Conservation (phyloP, 2,797 vertebrate genomes). For the Huso huso region DNA sequence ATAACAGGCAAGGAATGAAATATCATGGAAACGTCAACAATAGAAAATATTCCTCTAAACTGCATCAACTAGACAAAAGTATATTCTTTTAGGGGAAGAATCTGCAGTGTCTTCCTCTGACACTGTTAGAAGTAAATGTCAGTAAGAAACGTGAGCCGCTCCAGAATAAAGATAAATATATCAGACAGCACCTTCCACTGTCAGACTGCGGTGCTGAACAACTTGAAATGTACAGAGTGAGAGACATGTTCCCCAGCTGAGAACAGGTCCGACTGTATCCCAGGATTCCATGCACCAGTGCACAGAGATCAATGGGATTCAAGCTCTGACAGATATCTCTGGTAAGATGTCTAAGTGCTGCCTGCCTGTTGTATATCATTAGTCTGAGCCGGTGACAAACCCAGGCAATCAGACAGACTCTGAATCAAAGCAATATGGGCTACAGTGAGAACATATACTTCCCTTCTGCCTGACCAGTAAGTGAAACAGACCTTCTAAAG, state of each 20-base stretch:
- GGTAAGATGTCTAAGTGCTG: constrained; percentile 30
- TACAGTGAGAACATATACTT: neutral
- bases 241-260: neutral
- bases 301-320: constrained; percentile 35
- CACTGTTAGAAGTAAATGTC: too few relatives aligned
- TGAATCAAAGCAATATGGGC: constrained; percentile 33
- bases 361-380: constrained; percentile 44
- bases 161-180: neutral
- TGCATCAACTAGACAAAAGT: too few relatives aligned
- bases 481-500: too few relatives aligned
- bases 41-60: too few relatives aligned
- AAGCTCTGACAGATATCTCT: constrained; percentile 25
- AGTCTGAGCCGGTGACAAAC: constrained; percentile 32
- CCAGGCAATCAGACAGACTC: constrained; percentile 35
- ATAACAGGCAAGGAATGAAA: too few relatives aligned
- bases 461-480: too few relatives aligned
- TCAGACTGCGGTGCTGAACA: neutral
- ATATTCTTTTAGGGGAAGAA: too few relatives aligned
- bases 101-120: too few relatives aligned
- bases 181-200: neutral
- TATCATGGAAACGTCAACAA: too few relatives aligned
- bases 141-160: neutral
- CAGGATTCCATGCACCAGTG: constrained; percentile 33
- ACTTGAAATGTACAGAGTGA: neutral
- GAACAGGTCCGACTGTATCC: constrained; percentile 32